Conservation (phyloP, 2,113 vertebrate species). For the Apteryx owenii region DNA sequence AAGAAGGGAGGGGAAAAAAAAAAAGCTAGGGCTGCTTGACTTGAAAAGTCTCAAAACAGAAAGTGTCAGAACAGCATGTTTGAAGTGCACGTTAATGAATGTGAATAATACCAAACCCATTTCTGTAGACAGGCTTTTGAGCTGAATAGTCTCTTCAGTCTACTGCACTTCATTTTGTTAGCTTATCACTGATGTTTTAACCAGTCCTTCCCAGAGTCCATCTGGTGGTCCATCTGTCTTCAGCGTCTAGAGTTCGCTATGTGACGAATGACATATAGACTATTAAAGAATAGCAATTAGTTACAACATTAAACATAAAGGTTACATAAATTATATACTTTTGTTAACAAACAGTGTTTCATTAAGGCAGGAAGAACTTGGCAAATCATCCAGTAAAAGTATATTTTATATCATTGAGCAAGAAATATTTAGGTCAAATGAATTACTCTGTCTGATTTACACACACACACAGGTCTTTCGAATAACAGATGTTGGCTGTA, state of each 20-base stretch:
- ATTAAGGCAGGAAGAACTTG: slow-evolving; percentile 19
- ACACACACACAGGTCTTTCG: slow-evolving; percentile 47
- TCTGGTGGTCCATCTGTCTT: slow-evolving; percentile 82
- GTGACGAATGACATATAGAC: slow-evolving; percentile 59
- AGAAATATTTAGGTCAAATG: slow-evolving; percentile 64
- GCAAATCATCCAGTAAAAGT: slow-evolving; percentile 4
- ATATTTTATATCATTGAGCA: slow-evolving; percentile 12
- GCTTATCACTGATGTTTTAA: slow-evolving; percentile 74
- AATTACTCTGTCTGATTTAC: slow-evolving; percentile 26
- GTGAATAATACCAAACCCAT: not conserved
- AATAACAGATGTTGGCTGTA: slow-evolving; percentile 71
- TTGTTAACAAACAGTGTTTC: slow-evolving; percentile 30
- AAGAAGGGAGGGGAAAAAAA: no score
- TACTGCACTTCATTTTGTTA: slow-evolving; percentile 65
- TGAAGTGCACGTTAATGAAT: slow-evolving; percentile 30
- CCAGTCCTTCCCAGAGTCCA: slow-evolving; percentile 70
- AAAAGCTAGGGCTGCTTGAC: not conserved
- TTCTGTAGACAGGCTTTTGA: slow-evolving; percentile 60
- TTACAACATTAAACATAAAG: slow-evolving; percentile 46
- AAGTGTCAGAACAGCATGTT: not conserved
- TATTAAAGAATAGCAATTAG: slow-evolving; percentile 60
- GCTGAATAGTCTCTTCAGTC: slow-evolving; percentile 49
- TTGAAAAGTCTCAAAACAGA: not conserved
- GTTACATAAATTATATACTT: slow-evolving; percentile 39
- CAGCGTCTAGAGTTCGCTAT: slow-evolving; percentile 53